Percentiles rank a stretch among this genome's conserved stretches.
phyloP scores from a whole-genome alignment of 2,888 invertebrate genomes.

The Dyspetes luteomarginatus region DNA sequence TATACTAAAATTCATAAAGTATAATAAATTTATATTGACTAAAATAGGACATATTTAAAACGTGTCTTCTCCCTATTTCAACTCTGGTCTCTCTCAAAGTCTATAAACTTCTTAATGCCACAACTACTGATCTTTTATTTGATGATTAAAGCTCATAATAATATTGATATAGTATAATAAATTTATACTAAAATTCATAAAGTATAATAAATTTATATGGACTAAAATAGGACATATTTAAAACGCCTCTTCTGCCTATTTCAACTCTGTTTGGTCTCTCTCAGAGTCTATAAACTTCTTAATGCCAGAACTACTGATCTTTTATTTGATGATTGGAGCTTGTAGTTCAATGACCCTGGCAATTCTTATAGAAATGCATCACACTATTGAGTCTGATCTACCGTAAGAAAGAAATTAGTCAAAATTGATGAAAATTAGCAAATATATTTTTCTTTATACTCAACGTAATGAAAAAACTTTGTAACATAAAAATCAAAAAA shows the following conservation, averaged over 20 bases:
- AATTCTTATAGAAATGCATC: background rate
- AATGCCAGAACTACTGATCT: background rate
- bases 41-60: too few species aligned
- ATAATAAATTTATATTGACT: too few species aligned
- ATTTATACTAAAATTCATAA: too few species aligned
- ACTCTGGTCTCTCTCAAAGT: too few species aligned
- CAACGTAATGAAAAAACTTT: background rate
- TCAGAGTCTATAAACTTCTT: slow-evolving; percentile 14
- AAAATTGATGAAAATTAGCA: background rate
- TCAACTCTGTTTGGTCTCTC: background rate
- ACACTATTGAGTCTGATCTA: background rate
- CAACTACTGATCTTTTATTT: background rate
- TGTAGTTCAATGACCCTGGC: slow-evolving; percentile 24
- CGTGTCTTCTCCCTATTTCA: too few species aligned
- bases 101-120: background rate
- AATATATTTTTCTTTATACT: background rate
- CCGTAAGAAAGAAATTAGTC: background rate
- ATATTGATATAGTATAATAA: too few species aligned
- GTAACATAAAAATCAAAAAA: background rate
- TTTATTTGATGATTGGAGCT: slow-evolving; percentile 22
- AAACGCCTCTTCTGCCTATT: background rate
- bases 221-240: too few species aligned
- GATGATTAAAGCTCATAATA: background rate
- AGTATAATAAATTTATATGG: too few species aligned
- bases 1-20: too few species aligned